A percentile compares a stretch with the other conserved stretches of the same genome.
phyloP scores from a whole-genome alignment of 2,797 vertebrate species.

The Anguilla marmorata region DNA sequence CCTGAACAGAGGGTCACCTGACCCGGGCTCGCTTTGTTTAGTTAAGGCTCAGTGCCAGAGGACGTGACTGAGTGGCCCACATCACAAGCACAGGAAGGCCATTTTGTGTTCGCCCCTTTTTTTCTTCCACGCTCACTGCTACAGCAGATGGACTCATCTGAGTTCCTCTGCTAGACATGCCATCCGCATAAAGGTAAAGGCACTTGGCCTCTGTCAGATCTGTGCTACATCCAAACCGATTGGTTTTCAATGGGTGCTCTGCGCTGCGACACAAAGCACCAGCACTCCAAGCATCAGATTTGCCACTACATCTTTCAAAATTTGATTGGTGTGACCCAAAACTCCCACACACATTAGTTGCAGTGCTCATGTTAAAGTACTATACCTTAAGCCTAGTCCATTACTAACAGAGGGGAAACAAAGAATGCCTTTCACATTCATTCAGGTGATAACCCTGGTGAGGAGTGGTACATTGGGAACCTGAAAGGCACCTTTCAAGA shows the following conservation, averaged over 20 bases:
- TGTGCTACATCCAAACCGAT: neutral
- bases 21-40: neutral
- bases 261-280: neutral
- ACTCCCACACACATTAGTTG: neutral
- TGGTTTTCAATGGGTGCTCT: neutral
- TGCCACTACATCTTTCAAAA: too few species aligned
- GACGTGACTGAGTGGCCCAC: neutral
- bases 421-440: neutral
- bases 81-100: conserved; percentile 43
- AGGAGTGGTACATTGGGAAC: neutral
- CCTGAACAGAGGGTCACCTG: neutral
- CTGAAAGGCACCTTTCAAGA: neutral
- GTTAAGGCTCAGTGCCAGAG: conserved; percentile 31
- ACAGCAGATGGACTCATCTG: neutral
- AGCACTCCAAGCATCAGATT: neutral
- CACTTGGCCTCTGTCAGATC: neutral
- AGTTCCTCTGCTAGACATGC: neutral
- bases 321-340: too few species aligned
- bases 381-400: too few species aligned
- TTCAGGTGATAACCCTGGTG: neutral
- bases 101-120: conserved; percentile 42
- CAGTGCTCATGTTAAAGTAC: neutral
- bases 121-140: conserved; percentile 13
- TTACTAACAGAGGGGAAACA: neutral
- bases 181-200: neutral